Evolutionary conservation across 2,888 invertebrate genomes (phyloP).

Genomic region (Dastarcus helophoroides): DNA sequence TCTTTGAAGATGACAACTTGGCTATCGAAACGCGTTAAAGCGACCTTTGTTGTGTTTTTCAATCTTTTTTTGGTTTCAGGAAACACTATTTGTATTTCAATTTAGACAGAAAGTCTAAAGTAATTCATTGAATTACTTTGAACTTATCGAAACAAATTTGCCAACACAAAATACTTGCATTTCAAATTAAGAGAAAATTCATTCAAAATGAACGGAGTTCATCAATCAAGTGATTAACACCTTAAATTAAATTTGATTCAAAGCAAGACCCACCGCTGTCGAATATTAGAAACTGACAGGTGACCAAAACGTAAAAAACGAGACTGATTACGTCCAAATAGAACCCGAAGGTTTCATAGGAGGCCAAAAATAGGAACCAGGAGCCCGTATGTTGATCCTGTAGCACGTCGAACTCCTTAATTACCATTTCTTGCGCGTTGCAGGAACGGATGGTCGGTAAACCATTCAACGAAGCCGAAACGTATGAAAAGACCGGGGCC

Average conservation of each 20-base stretch:
- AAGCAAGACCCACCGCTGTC: slow-evolving; percentile 41
- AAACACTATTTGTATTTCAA: no score
- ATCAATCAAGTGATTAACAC: no score
- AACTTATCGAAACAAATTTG: no score
- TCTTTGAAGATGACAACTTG: no score
- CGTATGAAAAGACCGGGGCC: slow-evolving; percentile 86
- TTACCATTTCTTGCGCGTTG: slow-evolving; percentile 58
- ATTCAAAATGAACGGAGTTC: no score
- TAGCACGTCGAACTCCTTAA: slow-evolving; percentile 60
- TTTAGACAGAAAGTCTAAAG: no score
- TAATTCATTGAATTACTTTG: slow-evolving; percentile 1
- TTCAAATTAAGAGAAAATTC: no score
- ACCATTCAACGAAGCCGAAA: slow-evolving; percentile 77
- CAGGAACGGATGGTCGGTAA: slow-evolving; percentile 78
- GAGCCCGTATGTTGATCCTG: slow-evolving; percentile 59
- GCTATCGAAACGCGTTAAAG: no score
- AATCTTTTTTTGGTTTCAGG: no score
- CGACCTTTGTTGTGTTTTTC: no score
- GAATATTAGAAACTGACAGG: slow-evolving; percentile 50
- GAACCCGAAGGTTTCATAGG: slow-evolving; percentile 52
- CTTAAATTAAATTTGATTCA: no score
- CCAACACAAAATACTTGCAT: no score
- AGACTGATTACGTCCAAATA: slow-evolving; percentile 55
- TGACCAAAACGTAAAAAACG: slow-evolving; percentile 47
- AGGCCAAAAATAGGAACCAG: slow-evolving; percentile 47